These are phyloP conservation scores for Teleogryllus oceanicus DNA, from an alignment of 2,888 invertebrate species.

Conservation along the genomic window DNA sequence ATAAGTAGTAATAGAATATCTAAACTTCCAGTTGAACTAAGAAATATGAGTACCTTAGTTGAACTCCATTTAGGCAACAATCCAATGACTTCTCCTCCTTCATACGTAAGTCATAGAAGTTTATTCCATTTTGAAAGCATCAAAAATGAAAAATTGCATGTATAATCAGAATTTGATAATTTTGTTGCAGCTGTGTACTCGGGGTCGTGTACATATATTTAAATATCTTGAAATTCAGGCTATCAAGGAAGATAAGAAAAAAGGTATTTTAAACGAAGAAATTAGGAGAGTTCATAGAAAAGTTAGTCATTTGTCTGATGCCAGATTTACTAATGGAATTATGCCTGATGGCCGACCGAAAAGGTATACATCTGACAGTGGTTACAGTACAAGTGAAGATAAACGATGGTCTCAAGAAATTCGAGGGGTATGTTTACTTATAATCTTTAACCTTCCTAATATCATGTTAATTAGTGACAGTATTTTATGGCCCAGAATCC, in stretches of 20 bases:
- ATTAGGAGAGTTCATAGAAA: constrained; percentile 37
- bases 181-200: constrained; percentile 71
- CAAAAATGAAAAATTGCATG: background rate
- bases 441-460: background rate
- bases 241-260: constrained; percentile 37
- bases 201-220: constrained; percentile 91
- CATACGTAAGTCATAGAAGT: constrained; percentile 66
- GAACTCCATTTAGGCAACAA: constrained; percentile 82
- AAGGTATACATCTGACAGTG: constrained; percentile 80
- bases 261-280: constrained; percentile 39
- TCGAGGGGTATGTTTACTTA: constrained; percentile 48
- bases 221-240: constrained; percentile 90
- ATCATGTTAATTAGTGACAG: too few species aligned
- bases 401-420: constrained; percentile 80
- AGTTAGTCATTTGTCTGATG: constrained; percentile 33
- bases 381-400: constrained; percentile 84
- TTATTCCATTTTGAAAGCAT: background rate
- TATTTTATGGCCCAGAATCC: constrained; percentile 40
- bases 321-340: constrained; percentile 50
- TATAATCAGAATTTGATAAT: too few species aligned
- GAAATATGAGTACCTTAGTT: constrained; percentile 79
- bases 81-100: constrained; percentile 87
- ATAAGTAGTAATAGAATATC: constrained; percentile 89
- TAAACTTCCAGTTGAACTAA: constrained; percentile 80
- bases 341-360: constrained; percentile 50